Evolutionary conservation across 2,113 vertebrate genomes (phyloP).

Genomic region (Mormyrus iriodes): DNA sequence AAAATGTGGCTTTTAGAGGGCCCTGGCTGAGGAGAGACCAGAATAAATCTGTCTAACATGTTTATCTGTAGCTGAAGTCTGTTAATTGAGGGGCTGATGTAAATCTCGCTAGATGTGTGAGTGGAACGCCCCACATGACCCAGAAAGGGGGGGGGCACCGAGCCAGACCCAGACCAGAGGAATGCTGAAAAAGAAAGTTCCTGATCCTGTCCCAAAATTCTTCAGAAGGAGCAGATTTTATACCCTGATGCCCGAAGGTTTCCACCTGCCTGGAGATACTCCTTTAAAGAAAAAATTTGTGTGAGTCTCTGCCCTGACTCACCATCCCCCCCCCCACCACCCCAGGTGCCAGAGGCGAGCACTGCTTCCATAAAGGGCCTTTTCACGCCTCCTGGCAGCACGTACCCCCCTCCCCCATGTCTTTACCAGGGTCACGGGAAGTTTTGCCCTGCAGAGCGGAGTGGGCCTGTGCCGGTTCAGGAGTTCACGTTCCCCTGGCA

Average conservation of each 20-base stretch:
- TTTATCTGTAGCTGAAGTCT: not conserved
- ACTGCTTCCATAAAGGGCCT: constrained; percentile 42
- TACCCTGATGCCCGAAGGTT: not conserved
- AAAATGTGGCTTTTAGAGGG: not conserved
- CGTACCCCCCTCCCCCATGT: constrained; percentile 28
- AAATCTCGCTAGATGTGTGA: not conserved
- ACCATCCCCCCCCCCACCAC: not conserved
- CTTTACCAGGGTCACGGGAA: constrained; percentile 29
- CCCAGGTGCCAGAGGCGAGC: constrained; percentile 25
- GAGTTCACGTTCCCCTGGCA: constrained; percentile 27
- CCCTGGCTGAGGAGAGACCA: not conserved
- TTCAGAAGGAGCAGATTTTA: not conserved
- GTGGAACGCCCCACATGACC: not conserved
- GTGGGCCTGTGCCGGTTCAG: constrained; percentile 34
- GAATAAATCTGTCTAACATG: not conserved
- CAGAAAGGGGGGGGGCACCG: not conserved
- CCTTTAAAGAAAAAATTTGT: not conserved
- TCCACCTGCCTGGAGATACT: not conserved
- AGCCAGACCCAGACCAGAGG: not conserved
- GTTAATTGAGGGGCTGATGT: not conserved
- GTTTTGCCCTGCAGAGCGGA: not conserved
- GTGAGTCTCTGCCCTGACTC: not conserved
- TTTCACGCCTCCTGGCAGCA: constrained; percentile 42
- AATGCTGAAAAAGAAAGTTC: not conserved
- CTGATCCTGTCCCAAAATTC: not conserved